Evolutionary conservation across 2,888 invertebrate species (phyloP), one percentile per base, ranked within the genome.

Genomic region (Schizaphis graminum): DNA sequence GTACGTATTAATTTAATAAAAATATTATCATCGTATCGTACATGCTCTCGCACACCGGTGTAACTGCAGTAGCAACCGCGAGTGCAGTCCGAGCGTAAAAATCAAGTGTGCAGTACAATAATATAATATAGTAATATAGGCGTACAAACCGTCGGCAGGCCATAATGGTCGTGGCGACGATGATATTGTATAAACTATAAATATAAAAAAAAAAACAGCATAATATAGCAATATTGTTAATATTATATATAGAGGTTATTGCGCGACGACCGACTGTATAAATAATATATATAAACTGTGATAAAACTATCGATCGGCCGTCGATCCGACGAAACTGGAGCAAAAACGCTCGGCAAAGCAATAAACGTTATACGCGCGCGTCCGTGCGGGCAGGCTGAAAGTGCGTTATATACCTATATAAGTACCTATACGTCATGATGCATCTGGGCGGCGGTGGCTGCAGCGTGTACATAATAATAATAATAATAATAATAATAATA

Each of bases 321-420:
- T 77, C 49, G 87, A 53, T 49, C 87, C 49, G 87, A 35, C 49
- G 49, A 88, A 88, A 88, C 87, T 88, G 53, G 87, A 88, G 49
- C 87, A 88, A 53, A 28, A 53, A 53, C 35, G 87, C 47, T n/a
- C n/a, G 5, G 10, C 49, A 41, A 77, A 35, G 35, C 77, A 35
- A 77, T 77, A 77, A 35, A 77, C 77, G 35, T 35, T 77, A 77
- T 77, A 77, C 35, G 77, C 35, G 35, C 67, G 13, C n/a, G 67
- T n/a, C 67, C 67, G 61, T n/a, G 28, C 61, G 77, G 35, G n/a
- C n/a, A 67, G 5, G 35, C 35, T 77, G 35, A 77, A 35, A 35
- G 77, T 24, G 35, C 35, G 35, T 77, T 77, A 77, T 77, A 77
- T 77, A 77, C 67, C 67, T 67, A 57, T 53, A 21, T 21, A 53